Base-by-base conservation (phyloP, 2,113 vertebrate species). In the human region DNA sequence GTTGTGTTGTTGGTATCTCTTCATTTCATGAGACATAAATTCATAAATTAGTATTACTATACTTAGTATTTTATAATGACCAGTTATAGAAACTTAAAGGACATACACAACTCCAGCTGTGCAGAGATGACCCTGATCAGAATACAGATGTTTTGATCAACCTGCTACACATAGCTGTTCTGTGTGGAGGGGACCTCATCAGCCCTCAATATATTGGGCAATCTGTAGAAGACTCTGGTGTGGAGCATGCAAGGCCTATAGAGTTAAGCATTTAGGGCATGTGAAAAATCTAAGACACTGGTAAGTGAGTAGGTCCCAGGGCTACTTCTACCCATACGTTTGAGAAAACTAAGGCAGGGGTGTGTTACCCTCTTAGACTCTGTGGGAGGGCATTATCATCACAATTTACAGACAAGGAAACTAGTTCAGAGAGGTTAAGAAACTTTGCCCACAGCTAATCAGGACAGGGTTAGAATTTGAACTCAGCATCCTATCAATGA, bases 201-300 rank as follows among this genome's bases (percentile, higher is more conserved):
- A 22, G 59, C 50, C 14, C 50, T 35, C 43, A 32, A 14, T 5
- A 11, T 2, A 17, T 0, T 22, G n/a, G 20, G 32, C 92, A 22
- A 6, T 13, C 48, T 20, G 20, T 13, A 23, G 0, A 0, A 8
- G 30, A 40, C 32, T 81, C 68, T 13, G 1, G 43, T 0, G 3
- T 20, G 59, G 48, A 66, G 59, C 40, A 27, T 1, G 5, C 20
- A 52, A 16, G 0, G 5, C 55, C 25, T 4, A 8, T 3, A 50
- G 76, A 68, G 79, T 20, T 72, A 82, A 43, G 18, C 61, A 59
- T 9, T 13, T 14, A 64, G 40, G 70, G 57, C 17, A 14, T 3
- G 45, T 82, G 25, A 48, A 79, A 61, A 81, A 78, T 35, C 16
- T 32, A 73, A 89, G 50, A 70, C 12, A 30, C 0, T 78, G 5